phyloP scores from a whole-genome alignment of 2,797 vertebrate genomes.

The Myotis myotis region DNA sequence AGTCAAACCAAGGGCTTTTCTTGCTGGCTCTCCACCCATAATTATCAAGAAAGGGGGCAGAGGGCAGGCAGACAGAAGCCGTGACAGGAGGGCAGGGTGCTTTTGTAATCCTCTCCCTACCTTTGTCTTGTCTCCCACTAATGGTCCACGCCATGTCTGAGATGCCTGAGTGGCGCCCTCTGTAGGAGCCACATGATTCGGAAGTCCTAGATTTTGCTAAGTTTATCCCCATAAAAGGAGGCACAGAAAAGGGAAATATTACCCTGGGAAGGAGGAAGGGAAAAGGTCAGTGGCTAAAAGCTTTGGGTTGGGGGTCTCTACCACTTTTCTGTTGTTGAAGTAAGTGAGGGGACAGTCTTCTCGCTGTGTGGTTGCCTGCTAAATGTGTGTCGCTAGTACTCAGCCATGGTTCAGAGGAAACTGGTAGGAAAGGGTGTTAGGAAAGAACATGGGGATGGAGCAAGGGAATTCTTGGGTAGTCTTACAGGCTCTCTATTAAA shows the following conservation, averaged over 20 bases:
- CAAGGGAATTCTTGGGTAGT: background rate
- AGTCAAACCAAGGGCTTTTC: background rate
- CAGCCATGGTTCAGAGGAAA: background rate
- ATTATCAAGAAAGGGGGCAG: background rate
- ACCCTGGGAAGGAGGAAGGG: background rate
- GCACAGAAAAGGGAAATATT: background rate
- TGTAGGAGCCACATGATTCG: background rate
- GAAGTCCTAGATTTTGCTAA: background rate
- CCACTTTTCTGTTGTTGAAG: background rate
- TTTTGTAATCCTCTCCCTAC: background rate
- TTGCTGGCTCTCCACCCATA: background rate
- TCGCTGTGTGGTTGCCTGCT: background rate
- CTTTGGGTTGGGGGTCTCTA: background rate
- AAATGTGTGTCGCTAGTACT: background rate
- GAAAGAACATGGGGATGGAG: background rate
- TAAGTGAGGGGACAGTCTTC: background rate
- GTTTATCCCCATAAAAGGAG: background rate
- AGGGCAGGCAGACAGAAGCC: background rate
- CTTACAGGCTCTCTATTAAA: background rate
- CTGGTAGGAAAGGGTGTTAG: background rate
- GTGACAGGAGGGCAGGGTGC: background rate
- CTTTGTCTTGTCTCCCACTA: background rate
- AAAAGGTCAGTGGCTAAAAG: background rate
- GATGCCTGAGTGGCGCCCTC: background rate
- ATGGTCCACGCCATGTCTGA: background rate